Evolutionary conservation across 2,797 vertebrate species (phyloP).

Genomic region (Microctenopoma stevenorrisi): DNA sequence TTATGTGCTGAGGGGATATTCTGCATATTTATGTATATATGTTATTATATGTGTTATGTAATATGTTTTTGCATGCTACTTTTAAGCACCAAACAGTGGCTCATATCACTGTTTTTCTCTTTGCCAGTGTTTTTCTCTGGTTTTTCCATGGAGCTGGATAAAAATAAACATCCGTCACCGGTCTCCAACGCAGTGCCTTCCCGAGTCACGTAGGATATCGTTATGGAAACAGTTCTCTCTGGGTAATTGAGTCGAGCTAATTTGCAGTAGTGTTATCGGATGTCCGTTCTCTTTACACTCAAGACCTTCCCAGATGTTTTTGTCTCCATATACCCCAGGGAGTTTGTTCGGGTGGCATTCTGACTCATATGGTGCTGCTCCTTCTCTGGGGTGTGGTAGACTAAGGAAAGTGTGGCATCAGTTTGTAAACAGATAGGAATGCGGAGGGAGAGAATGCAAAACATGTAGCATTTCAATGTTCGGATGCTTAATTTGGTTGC

Average conservation of each 20-base stretch:
- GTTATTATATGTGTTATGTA: neutral
- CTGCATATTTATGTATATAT: neutral
- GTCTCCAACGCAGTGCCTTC: constrained; percentile 30
- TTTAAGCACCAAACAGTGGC: neutral
- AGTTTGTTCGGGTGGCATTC: constrained; percentile 15
- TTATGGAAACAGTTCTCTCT: constrained; percentile 53
- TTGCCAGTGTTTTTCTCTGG: constrained; percentile 36
- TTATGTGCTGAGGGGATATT: neutral
- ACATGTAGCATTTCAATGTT: neutral
- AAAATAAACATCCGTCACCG: constrained; percentile 49
- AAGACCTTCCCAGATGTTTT: constrained; percentile 22
- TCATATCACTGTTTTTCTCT: constrained; percentile 35
- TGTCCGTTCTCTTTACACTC: neutral
- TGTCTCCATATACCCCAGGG: constrained; percentile 33
- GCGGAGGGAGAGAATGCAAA: constrained; percentile 2
- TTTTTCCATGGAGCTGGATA: constrained; percentile 50
- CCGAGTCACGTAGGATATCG: constrained; percentile 23
- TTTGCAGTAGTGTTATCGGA: constrained; percentile 23
- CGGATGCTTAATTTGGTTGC: neutral
- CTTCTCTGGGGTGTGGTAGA: constrained; percentile 25
- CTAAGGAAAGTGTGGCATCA: constrained; percentile 30
- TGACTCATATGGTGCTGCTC: neutral
- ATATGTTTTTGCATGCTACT: neutral
- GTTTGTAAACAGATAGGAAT: constrained; percentile 36
- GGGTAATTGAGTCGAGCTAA: constrained; percentile 19